Base-by-base conservation (phyloP, 2,888 invertebrate species). In the Thera britannica region DNA sequence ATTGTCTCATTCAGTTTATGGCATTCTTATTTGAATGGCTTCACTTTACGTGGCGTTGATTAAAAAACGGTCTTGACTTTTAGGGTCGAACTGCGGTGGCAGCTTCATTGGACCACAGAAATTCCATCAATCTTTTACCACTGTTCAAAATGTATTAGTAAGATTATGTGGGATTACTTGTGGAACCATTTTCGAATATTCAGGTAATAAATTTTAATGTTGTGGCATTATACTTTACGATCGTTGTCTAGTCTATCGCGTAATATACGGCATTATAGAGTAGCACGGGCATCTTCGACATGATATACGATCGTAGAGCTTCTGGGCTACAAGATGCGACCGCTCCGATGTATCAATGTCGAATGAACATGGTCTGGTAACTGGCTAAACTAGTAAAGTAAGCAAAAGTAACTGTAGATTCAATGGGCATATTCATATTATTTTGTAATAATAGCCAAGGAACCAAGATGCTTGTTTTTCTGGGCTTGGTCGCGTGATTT, bases 281-380 rank as follows among this genome's bases (percentile, higher is more conserved):
- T 62, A 52, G 34, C 9, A 52, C 52, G 34, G 55, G 36, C 41
- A 61, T 55, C 48, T 64, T 52, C 34, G 68, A 62, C 63, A 57
- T 70, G 71, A 72, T 70, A 65, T 67, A 71, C 58, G 70, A 65
- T 61, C 34, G 54, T 58, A 38, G 59, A 70, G 65, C 70, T 62
- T 62, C 66, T 58, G 58, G 65, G 67, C 58, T 68, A 70, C 61
- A 58, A 64, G 62, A 66, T 65, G 65, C 63, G 58, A 63, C 62
- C 60, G 54, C 35, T 44, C 11, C 63, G 48, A 61, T 70, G 46
- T 61, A 59, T 72, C 72, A 70, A 35, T 68, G 70, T 67, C 72
- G 49, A 41, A 48, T 41, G 60, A 63, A 71, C 69, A 63, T 59
- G 65, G 65, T 62, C 49, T 52, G 12, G 62, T 61, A 57, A 38